phyloP scores from a whole-genome alignment of 2,113 vertebrate genomes.

The Synchiropus splendidus region DNA sequence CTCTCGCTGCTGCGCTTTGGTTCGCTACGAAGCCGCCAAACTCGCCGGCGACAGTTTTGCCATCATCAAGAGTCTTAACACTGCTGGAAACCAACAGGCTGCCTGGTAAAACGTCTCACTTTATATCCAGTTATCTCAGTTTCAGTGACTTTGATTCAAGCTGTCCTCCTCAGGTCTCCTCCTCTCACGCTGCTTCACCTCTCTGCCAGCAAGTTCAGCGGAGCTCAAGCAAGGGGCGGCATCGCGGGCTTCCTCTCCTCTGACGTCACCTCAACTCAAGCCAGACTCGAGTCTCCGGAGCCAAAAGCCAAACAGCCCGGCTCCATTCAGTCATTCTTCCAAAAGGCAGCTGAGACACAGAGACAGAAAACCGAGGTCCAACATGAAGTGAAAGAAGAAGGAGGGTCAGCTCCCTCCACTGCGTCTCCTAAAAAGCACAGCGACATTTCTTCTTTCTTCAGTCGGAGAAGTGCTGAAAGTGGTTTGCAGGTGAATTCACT shows the following conservation, averaged over 20 bases:
- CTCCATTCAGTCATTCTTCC: slow-evolving; percentile 78
- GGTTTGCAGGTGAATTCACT: not conserved
- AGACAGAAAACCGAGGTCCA: slow-evolving; percentile 8
- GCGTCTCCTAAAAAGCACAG: not conserved
- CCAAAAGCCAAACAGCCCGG: slow-evolving; percentile 39
- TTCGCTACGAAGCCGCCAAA: slow-evolving; percentile 79
- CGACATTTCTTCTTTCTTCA: slow-evolving; percentile 58
- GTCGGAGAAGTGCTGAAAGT: slow-evolving; percentile 46
- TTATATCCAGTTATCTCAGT: no score
- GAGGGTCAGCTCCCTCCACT: not conserved
- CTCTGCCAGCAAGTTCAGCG: slow-evolving; percentile 79
- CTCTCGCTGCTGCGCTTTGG: slow-evolving; percentile 80
- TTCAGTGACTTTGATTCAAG: no score
- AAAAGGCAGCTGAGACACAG: slow-evolving; percentile 71
- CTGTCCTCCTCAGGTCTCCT: slow-evolving; percentile 71
- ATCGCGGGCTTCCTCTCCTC: slow-evolving; percentile 75
- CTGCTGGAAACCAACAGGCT: slow-evolving; percentile 74
- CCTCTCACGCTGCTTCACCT: slow-evolving; percentile 78
- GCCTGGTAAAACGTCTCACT: slow-evolving; percentile 74
- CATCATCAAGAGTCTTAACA: slow-evolving; percentile 81
- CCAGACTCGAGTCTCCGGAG: not conserved
- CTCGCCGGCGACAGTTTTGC: slow-evolving; percentile 78
- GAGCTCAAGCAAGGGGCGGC: slow-evolving; percentile 57
- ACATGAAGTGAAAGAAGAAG: slow-evolving; percentile 7
- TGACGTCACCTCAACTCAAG: slow-evolving; percentile 54